phyloP scores from a whole-genome alignment of 2,113 vertebrate species.

The Gorsachius goisagi region DNA sequence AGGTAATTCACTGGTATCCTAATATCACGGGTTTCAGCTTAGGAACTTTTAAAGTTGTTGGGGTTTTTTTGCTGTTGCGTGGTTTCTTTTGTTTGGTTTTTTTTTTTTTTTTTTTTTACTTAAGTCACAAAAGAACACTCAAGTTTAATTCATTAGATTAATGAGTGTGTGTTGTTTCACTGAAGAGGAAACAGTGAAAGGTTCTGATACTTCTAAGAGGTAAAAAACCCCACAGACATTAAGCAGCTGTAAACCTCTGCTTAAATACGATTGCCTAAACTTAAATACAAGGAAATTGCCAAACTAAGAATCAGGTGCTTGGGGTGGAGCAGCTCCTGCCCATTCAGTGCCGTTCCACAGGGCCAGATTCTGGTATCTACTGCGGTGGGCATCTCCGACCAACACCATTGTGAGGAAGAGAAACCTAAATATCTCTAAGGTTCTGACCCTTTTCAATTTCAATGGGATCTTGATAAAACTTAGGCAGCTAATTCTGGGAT shows the following conservation, averaged over 20 bases:
- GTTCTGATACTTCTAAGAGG: neutral
- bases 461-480: neutral
- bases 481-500: neutral
- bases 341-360: accelerated
- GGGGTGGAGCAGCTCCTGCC: neutral
- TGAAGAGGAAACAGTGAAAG: neutral
- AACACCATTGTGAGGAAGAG: neutral
- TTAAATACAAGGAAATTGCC: neutral
- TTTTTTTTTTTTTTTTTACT: neutral
- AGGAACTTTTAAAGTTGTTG: neutral
- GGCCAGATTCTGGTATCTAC: neutral
- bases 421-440: neutral
- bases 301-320: neutral
- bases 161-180: neutral
- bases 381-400: neutral
- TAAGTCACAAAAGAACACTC: neutral
- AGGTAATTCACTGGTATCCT: neutral
- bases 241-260: neutral
- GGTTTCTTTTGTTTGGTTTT: too few relatives aligned
- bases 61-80: neutral
- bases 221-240: neutral
- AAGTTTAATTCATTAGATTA: neutral
- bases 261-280: neutral
- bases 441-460: neutral
- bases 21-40: neutral